Conservation (phyloP, 1,140 invertebrate species). For the Heliconius hermathena region DNA sequence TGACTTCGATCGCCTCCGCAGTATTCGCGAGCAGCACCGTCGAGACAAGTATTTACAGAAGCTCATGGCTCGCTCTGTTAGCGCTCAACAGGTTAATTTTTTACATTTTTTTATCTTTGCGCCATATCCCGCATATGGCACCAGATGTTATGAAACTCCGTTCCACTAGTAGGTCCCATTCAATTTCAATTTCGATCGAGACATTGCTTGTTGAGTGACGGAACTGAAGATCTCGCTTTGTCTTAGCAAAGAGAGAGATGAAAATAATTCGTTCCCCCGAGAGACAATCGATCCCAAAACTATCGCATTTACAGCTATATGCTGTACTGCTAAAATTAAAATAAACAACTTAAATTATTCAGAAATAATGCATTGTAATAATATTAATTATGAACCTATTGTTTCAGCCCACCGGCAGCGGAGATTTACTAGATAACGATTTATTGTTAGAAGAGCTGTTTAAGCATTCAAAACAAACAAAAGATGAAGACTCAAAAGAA, state of each 20-base stretch:
- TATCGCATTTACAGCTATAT: too few relatives aligned
- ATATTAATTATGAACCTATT: background rate
- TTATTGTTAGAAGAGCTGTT: constrained; percentile 70
- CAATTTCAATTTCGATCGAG: too few relatives aligned
- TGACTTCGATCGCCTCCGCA: constrained; percentile 72
- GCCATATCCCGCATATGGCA: background rate
- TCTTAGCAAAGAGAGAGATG: too few relatives aligned
- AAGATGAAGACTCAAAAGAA: constrained; percentile 54
- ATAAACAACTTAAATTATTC: background rate
- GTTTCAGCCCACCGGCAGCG: constrained; percentile 65
- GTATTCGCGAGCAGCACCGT: constrained; percentile 68
- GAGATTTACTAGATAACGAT: constrained; percentile 67
- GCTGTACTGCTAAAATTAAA: too few relatives aligned
- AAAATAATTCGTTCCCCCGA: too few relatives aligned
- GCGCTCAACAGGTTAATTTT: constrained; percentile 74
- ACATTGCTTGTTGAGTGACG: too few relatives aligned
- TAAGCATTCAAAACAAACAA: constrained; percentile 57
- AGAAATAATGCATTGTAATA: too few relatives aligned
- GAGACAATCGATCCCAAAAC: too few relatives aligned
- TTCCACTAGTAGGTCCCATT: too few relatives aligned
- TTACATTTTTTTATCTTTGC: background rate
- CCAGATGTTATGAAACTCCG: too few relatives aligned
- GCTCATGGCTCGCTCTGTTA: constrained; percentile 75
- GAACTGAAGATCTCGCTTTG: too few relatives aligned
- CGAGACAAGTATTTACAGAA: constrained; percentile 73